phyloP scores from a whole-genome alignment of 2,888 invertebrate genomes.

The Branchellion lobata region DNA sequence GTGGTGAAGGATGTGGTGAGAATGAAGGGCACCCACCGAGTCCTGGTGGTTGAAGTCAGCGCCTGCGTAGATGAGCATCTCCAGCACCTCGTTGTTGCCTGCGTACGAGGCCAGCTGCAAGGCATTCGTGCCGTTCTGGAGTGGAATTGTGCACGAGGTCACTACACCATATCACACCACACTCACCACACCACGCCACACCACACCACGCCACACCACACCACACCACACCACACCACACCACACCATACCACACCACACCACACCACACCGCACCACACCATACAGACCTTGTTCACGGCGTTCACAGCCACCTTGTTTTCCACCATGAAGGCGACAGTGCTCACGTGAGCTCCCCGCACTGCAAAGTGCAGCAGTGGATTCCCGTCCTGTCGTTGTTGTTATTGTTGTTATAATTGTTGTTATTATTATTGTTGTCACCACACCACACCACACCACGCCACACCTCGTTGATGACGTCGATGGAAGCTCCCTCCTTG shows the following conservation, averaged over 20 bases:
- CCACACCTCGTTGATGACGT: slow-evolving; percentile 16
- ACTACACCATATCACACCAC: no score
- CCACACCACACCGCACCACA: no score
- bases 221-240: no score
- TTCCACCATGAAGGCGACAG: slow-evolving; percentile 30
- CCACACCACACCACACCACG: not conserved
- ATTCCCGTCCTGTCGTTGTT: slow-evolving; percentile 22
- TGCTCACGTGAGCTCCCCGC: not conserved
- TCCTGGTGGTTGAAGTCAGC: slow-evolving; percentile 29
- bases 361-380: slow-evolving; percentile 32
- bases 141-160: no score
- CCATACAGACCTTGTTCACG: slow-evolving; percentile 13
- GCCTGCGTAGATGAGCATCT: slow-evolving; percentile 24
- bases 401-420: no score
- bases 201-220: no score
- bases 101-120: slow-evolving; percentile 34
- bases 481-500: not conserved
- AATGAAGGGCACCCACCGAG: not conserved
- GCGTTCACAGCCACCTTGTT: slow-evolving; percentile 27
- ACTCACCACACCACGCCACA: no score
- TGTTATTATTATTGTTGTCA: slow-evolving; percentile 20
- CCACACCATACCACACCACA: no score
- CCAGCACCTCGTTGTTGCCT: slow-evolving; percentile 33
- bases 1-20: no score
- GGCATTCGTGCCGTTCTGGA: slow-evolving; percentile 31